Percentiles rank a stretch among this genome's conserved stretches.
Evolutionary conservation across 2,888 invertebrate genomes (phyloP).

Genomic region (Athripsodes cinereus): DNA sequence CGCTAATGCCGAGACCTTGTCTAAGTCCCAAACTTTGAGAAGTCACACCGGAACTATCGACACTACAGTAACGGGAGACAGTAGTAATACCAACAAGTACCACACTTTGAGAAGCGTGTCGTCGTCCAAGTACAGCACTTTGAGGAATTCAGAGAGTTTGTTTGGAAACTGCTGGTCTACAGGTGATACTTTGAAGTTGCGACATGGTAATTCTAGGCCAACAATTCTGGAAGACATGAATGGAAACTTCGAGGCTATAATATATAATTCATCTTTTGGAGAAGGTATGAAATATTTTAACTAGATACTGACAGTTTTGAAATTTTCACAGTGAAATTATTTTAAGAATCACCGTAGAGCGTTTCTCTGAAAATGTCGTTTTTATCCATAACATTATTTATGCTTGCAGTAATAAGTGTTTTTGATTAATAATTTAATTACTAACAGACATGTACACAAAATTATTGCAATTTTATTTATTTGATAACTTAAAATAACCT

Average conservation of each 20-base stretch:
- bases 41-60: constrained; percentile 19
- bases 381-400: no score
- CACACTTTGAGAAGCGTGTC: constrained; percentile 41
- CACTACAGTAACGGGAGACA: constrained; percentile 28
- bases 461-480: no score
- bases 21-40: constrained; percentile 22
- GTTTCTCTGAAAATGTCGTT: no score
- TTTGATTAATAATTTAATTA: no score
- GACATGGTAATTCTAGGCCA: constrained; percentile 41
- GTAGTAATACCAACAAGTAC: constrained; percentile 29
- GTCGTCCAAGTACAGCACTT: constrained; percentile 29
- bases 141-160: constrained; percentile 42
- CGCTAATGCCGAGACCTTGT: constrained; percentile 13
- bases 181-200: constrained; percentile 43
- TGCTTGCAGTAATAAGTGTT: no score
- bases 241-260: background rate
- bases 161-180: constrained; percentile 43
- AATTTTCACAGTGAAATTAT: no score
- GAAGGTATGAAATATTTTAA: constrained; percentile 22
- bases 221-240: constrained; percentile 38
- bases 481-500: no score
- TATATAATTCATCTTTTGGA: constrained; percentile 7
- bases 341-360: no score
- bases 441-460: no score
- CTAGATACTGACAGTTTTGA: no score